These are phyloP conservation scores for Tanytarsus gracilentus DNA, from an alignment of 2,888 invertebrate species.

Conservation along the genomic window DNA sequence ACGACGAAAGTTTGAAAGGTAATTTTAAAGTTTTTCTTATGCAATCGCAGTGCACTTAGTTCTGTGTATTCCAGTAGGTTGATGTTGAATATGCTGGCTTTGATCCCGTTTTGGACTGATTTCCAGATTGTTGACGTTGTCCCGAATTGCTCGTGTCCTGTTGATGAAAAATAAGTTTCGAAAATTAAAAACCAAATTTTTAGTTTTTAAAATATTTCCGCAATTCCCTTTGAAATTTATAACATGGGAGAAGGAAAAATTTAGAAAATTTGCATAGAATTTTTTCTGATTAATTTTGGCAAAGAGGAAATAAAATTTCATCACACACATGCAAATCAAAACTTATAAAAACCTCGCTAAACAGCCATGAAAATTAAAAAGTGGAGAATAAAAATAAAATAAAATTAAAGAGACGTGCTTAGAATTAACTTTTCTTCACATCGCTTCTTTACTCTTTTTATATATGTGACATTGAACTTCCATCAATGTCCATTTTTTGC, in stretches of 20 bases:
- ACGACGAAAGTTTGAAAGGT: not conserved
- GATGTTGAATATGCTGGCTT: constrained; percentile 42
- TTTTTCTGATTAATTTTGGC: not conserved
- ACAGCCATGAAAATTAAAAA: too few species aligned
- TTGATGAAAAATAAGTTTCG: constrained; percentile 30
- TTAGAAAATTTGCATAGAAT: constrained; percentile 23
- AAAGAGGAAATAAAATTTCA: too few species aligned
- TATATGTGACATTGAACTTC: too few species aligned
- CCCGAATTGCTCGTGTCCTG: constrained; percentile 45
- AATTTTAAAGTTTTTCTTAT: not conserved
- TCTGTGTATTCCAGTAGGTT: constrained; percentile 44
- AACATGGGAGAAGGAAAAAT: not conserved
- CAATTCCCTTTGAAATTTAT: not conserved
- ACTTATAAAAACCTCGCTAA: too few species aligned
- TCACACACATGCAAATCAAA: too few species aligned
- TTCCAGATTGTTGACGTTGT: constrained; percentile 44
- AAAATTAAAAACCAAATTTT: not conserved
- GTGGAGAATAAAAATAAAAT: too few species aligned
- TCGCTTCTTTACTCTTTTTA: too few species aligned
- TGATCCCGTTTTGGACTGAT: constrained; percentile 43
- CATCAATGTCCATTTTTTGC: too few species aligned
- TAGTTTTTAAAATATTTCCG: not conserved
- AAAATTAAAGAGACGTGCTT: too few species aligned
- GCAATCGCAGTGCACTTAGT: constrained; percentile 34
- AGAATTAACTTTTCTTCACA: too few species aligned